These are phyloP conservation scores for Bombylius major DNA, from an alignment of 2,888 invertebrate genomes.

Conservation along the genomic window DNA sequence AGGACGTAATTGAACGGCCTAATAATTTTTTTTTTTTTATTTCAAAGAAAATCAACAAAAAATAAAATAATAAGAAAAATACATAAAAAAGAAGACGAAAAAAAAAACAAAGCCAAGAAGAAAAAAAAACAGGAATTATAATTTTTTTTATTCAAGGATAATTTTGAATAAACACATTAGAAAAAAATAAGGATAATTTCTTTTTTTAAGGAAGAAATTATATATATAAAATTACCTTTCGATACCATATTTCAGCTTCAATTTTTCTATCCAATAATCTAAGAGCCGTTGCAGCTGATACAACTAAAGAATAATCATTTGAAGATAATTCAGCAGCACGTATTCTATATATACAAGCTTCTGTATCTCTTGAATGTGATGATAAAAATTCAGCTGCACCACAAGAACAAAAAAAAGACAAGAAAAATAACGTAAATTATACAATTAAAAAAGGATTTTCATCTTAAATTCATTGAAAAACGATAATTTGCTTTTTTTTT, in stretches of 20 bases:
- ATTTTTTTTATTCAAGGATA: too few species aligned
- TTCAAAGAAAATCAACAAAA: not conserved
- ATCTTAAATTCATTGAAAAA: too few species aligned
- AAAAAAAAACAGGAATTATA: too few species aligned
- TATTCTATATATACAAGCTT: slow-evolving; percentile 70
- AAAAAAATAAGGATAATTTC: too few species aligned
- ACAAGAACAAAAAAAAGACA: slow-evolving; percentile 4
- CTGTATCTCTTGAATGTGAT: slow-evolving; percentile 61
- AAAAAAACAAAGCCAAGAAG: too few species aligned
- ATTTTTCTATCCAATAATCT: slow-evolving; percentile 67
- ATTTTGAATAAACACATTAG: too few species aligned
- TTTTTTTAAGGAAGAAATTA: too few species aligned
- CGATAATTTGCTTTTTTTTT: not conserved
- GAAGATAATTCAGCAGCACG: slow-evolving; percentile 67
- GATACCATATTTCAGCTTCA: slow-evolving; percentile 80
- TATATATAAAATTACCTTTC: slow-evolving; percentile 43
- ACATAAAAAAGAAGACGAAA: not conserved
- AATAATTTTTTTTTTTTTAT: not conserved
- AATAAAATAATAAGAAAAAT: not conserved
- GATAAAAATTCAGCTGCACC: slow-evolving; percentile 75
- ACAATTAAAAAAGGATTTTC: too few species aligned
- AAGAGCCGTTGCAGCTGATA: slow-evolving; percentile 79
- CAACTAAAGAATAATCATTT: slow-evolving; percentile 68
- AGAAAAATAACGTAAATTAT: not conserved
- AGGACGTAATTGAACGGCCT: slow-evolving; percentile 39